Evolutionary conservation across 1,140 invertebrate genomes (phyloP).

Genomic region (Bombus consobrinus): DNA sequence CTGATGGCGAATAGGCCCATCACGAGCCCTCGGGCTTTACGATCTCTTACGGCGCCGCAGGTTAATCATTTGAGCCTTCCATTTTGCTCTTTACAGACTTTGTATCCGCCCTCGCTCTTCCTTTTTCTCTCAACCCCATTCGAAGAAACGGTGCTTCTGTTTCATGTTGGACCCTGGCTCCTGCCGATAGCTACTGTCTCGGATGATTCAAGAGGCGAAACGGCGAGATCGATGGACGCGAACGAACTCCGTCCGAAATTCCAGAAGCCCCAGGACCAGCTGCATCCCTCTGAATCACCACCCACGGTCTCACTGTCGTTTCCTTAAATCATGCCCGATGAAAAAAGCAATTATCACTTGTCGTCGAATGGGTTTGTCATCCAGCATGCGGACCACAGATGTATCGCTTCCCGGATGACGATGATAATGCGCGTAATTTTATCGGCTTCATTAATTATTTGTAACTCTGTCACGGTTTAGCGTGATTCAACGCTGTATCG

Average conservation of each 20-base stretch:
- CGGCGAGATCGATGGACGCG: constrained; percentile 53
- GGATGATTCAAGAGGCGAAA: constrained; percentile 40
- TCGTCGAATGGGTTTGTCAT: background rate
- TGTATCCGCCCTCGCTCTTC: constrained; percentile 25
- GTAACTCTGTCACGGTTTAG: background rate
- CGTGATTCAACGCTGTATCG: background rate
- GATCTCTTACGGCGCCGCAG: constrained; percentile 72
- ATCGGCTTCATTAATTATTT: constrained; percentile 33
- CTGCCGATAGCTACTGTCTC: constrained; percentile 57
- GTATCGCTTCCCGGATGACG: background rate
- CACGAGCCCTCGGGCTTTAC: constrained; percentile 65
- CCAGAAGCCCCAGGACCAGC: constrained; percentile 52
- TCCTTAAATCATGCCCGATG: constrained; percentile 58
- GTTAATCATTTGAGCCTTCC: constrained; percentile 69
- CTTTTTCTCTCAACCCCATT: constrained; percentile 6
- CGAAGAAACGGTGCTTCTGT: constrained; percentile 35
- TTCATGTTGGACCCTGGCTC: constrained; percentile 23
- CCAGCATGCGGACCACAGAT: no score
- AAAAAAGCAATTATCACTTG: constrained; percentile 35
- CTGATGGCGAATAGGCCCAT: constrained; percentile 44
- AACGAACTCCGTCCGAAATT: constrained; percentile 28
- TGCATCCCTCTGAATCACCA: constrained; percentile 35
- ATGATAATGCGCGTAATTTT: constrained; percentile 8
- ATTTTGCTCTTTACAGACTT: constrained; percentile 43
- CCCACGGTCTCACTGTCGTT: constrained; percentile 52